These are phyloP conservation scores for Caenorhabditis plicata DNA, from an alignment of 2,888 invertebrate species.

Conservation along the genomic window DNA sequence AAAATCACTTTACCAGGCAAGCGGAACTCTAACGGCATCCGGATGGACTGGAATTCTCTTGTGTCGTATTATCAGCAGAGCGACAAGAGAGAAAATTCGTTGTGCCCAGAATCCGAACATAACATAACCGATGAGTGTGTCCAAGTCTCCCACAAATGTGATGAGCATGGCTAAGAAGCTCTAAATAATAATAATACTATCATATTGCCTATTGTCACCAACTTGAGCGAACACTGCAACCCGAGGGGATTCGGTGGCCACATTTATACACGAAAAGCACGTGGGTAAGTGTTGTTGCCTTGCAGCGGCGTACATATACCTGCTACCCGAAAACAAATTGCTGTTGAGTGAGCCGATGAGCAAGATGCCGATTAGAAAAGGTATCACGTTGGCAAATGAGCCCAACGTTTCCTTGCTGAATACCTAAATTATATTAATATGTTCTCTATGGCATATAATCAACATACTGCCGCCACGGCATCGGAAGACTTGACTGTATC, in stretches of 20 bases:
- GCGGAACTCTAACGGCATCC: slow-evolving; percentile 60
- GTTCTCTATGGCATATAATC: slow-evolving; percentile 9
- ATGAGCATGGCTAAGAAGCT: slow-evolving; percentile 60
- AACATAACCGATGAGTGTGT: slow-evolving; percentile 61
- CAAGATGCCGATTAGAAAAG: slow-evolving; percentile 63
- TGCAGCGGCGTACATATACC: slow-evolving; percentile 65
- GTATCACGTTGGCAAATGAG: slow-evolving; percentile 57
- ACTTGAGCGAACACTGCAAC: slow-evolving; percentile 63
- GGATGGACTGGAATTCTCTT: slow-evolving; percentile 61
- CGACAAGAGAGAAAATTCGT: slow-evolving; percentile 60
- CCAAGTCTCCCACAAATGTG: slow-evolving; percentile 61
- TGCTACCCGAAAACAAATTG: slow-evolving; percentile 62
- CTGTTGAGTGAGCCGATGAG: slow-evolving; percentile 64
- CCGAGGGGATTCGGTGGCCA: slow-evolving; percentile 56
- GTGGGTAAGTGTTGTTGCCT: slow-evolving; percentile 63
- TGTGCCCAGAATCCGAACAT: slow-evolving; percentile 66
- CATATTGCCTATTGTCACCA: background rate
- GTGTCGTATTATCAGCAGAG: slow-evolving; percentile 58
- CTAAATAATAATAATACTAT: slow-evolving; percentile 27
- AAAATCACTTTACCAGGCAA: slow-evolving; percentile 35
- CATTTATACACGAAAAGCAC: slow-evolving; percentile 60
- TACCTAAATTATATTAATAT: slow-evolving; percentile 34
- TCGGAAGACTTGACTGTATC: slow-evolving; percentile 62
- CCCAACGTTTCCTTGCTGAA: slow-evolving; percentile 63
- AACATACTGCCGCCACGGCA: slow-evolving; percentile 62